Evolutionary conservation across 2,888 invertebrate species (phyloP).

Genomic region (Crioceris asparagi): DNA sequence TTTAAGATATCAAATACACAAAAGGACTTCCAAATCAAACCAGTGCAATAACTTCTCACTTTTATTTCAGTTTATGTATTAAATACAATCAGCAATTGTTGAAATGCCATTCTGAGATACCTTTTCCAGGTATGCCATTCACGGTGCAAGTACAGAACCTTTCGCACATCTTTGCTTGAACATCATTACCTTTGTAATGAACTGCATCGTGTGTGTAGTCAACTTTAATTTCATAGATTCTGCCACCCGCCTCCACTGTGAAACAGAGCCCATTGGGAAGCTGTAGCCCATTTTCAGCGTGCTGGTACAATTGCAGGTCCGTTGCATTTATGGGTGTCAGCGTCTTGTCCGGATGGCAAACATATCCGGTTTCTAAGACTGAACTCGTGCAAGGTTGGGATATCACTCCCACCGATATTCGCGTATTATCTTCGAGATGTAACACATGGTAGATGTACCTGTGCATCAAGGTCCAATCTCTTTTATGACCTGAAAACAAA

Average conservation of each 20-base stretch:
- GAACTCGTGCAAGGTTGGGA: slow-evolving; percentile 62
- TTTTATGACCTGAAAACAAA: slow-evolving; percentile 44
- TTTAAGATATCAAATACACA: no score
- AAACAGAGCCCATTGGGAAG: slow-evolving; percentile 49
- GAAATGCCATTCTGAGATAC: slow-evolving; percentile 66
- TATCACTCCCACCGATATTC: slow-evolving; percentile 60
- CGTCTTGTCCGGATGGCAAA: slow-evolving; percentile 40
- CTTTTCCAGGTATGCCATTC: slow-evolving; percentile 55
- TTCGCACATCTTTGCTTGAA: slow-evolving; percentile 59
- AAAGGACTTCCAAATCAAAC: no score
- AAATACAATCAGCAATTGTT: slow-evolving; percentile 34
- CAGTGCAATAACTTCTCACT: no score
- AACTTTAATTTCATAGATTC: slow-evolving; percentile 41
- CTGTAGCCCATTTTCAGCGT: slow-evolving; percentile 55
- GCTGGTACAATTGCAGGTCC: slow-evolving; percentile 53
- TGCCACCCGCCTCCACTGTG: slow-evolving; percentile 46
- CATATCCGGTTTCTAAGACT: slow-evolving; percentile 53
- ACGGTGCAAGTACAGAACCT: slow-evolving; percentile 45
- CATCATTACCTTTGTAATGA: slow-evolving; percentile 56
- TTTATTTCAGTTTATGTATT: slow-evolving; percentile 2
- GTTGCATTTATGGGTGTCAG: slow-evolving; percentile 49
- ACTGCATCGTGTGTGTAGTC: slow-evolving; percentile 49
- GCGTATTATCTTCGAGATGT: slow-evolving; percentile 58
- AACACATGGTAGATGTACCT: slow-evolving; percentile 71
- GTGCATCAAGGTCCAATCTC: slow-evolving; percentile 66